Percentiles rank a stretch among this genome's conserved stretches.
Conservation (phyloP, 2,797 vertebrate genomes). For the Cyprinella venusta region DNA sequence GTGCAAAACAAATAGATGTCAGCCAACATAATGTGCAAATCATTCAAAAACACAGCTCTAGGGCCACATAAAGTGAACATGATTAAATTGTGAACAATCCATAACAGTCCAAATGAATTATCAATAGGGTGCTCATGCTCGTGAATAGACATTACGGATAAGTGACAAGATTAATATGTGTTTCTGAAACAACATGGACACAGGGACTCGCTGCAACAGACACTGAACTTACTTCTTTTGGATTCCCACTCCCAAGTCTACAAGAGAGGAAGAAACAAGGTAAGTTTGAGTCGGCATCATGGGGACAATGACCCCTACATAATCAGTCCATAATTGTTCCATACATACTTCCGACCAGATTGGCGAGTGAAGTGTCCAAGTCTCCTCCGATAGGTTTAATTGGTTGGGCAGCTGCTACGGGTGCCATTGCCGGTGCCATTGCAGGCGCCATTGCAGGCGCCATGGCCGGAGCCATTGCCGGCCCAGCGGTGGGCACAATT, state of each 20-base stretch:
- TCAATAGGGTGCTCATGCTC: slow-evolving; percentile 24
- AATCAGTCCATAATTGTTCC: too few species aligned
- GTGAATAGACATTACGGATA: slow-evolving; percentile 4
- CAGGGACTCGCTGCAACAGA: slow-evolving; percentile 42
- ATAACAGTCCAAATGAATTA: not conserved
- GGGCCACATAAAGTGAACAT: slow-evolving; percentile 14
- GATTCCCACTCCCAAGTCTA: slow-evolving; percentile 93
- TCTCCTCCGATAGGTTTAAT: slow-evolving; percentile 90
- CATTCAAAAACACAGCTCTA: slow-evolving; percentile 8
- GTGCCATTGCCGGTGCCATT: slow-evolving; percentile 9
- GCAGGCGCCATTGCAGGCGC: too few species aligned
- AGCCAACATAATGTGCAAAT: slow-evolving; percentile 4
- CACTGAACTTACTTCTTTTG: slow-evolving; percentile 92
- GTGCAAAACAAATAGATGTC: slow-evolving; percentile 51
- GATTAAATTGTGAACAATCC: slow-evolving; percentile 8
- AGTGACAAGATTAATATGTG: slow-evolving; percentile 11
- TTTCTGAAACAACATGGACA: slow-evolving; percentile 42
- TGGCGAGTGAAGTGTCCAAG: slow-evolving; percentile 94
- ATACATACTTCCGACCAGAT: slow-evolving; percentile 93
- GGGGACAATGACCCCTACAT: slow-evolving; percentile 8
- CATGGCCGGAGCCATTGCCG: slow-evolving; percentile 29
- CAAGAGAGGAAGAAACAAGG: slow-evolving; percentile 59
- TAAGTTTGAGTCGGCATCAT: not conserved
- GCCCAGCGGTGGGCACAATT: slow-evolving; percentile 58
- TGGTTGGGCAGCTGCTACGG: slow-evolving; percentile 69